A percentile compares a stretch with the other conserved stretches of the same genome.
Evolutionary conservation across 2,113 vertebrate species (phyloP).

Genomic region (Sphyrna mokarran): DNA sequence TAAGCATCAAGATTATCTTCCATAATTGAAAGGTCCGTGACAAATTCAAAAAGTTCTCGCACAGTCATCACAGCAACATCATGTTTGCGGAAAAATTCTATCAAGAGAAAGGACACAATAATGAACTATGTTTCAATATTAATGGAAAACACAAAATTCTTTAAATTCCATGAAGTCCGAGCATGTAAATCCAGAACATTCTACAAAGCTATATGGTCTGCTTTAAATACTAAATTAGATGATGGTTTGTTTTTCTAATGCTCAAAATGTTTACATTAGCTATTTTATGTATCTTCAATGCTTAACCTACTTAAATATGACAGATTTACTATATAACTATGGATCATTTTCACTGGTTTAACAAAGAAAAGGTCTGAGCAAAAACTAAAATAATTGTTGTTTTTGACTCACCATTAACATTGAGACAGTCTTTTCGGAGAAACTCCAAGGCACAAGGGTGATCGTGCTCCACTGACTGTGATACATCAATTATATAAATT

Average conservation of each 20-base stretch:
- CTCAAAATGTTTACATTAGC: not conserved
- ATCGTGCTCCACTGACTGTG: slow-evolving; percentile 91
- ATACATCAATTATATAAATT: slow-evolving; percentile 84
- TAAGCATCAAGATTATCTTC: slow-evolving; percentile 78
- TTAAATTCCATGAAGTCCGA: not conserved
- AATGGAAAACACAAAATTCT: not conserved
- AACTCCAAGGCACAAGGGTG: slow-evolving; percentile 91
- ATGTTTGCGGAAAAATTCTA: slow-evolving; percentile 80
- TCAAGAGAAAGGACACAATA: accelerated
- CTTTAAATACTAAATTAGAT: not conserved
- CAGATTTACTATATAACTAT: slow-evolving; percentile 11
- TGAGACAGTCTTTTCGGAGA: slow-evolving; percentile 87
- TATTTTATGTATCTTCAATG: not conserved
- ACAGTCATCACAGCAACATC: slow-evolving; percentile 85
- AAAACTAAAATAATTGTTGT: not conserved
- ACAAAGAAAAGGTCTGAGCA: not conserved
- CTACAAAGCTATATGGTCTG: not conserved
- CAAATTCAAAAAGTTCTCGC: slow-evolving; percentile 86
- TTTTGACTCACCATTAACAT: slow-evolving; percentile 72
- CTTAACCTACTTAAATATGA: not conserved
- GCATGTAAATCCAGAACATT: not conserved
- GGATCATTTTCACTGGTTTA: not conserved
- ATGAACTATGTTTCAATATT: not conserved
- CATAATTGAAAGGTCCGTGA: slow-evolving; percentile 84
- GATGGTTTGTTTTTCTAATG: not conserved